A percentile compares a stretch with the other conserved stretches of the same genome.
phyloP scores from a whole-genome alignment of 2,797 vertebrate species.

The Bradypus variegatus region DNA sequence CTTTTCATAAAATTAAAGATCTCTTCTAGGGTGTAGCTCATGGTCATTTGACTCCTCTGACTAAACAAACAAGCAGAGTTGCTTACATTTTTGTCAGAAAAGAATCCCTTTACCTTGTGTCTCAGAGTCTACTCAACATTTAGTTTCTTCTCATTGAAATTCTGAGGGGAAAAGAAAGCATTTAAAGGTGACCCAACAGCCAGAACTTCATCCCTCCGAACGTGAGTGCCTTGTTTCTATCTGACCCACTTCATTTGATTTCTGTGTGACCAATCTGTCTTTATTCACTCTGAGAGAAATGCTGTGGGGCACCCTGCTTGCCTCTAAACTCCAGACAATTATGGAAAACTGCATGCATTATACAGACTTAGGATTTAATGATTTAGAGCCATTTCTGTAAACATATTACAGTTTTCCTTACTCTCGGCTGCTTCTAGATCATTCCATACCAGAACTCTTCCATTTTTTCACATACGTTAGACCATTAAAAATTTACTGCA shows the following conservation, averaged over 20 bases:
- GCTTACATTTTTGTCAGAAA: background rate
- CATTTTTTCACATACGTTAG: conserved; percentile 59
- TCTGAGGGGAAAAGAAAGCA: background rate
- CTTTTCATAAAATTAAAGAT: no score
- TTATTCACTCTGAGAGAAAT: conserved; percentile 20
- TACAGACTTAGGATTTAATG: background rate
- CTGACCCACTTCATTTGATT: background rate
- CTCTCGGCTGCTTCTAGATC: conserved; percentile 42
- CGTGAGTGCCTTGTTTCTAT: background rate
- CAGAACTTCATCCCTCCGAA: background rate
- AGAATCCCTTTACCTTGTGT: background rate
- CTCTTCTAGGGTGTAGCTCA: no score
- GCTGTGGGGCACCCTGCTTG: conserved; percentile 39
- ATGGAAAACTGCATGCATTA: background rate
- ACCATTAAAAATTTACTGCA: conserved; percentile 46
- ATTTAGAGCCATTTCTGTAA: background rate
- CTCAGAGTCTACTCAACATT: background rate
- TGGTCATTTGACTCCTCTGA: no score
- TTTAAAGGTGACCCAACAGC: background rate
- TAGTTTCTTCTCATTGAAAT: background rate
- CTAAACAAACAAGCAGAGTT: no score
- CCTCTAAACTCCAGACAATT: conserved; percentile 52
- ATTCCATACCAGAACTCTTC: conserved; percentile 58
- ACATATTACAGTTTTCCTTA: background rate
- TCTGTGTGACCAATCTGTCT: background rate